These are phyloP conservation scores for Cephus runcator DNA, from an alignment of 2,888 invertebrate species.

Conservation along the genomic window DNA sequence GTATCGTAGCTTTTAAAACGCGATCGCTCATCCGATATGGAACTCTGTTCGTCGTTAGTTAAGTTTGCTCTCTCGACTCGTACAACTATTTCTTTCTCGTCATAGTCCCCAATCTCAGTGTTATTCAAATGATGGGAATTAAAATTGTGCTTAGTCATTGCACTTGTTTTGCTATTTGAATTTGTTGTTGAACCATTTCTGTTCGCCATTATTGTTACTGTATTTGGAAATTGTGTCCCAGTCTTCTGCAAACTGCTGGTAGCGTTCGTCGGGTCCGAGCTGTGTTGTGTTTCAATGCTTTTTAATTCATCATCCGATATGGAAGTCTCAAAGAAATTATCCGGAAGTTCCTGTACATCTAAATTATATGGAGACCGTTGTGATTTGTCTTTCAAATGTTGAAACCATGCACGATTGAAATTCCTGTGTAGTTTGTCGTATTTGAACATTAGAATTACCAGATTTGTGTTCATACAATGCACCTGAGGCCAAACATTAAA, in stretches of 20 bases:
- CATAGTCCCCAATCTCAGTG: not conserved
- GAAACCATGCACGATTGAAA: slow-evolving; percentile 31
- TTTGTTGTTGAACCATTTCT: not conserved
- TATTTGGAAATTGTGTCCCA: not conserved
- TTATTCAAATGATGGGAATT: not conserved
- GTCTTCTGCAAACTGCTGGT: not conserved
- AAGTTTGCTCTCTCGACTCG: not conserved
- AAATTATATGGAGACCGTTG: not conserved
- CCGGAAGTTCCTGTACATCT: not conserved
- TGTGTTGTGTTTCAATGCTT: not conserved
- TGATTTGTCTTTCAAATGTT: not conserved
- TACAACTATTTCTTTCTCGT: not conserved
- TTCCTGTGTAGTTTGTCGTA: slow-evolving; percentile 45
- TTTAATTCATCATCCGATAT: not conserved
- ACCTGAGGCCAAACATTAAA: slow-evolving; percentile 39
- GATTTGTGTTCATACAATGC: slow-evolving; percentile 44
- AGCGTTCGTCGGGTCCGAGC: not conserved
- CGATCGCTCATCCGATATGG: not conserved
- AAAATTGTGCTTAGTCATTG: not conserved
- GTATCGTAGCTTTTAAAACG: slow-evolving; percentile 13
- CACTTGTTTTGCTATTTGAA: not conserved
- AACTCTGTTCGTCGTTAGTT: not conserved
- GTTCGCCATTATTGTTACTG: not conserved
- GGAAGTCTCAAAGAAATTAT: not conserved
- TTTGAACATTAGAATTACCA: slow-evolving; percentile 45